Conservation (phyloP, 2,113 vertebrate species). For the Cololabis saira region DNA sequence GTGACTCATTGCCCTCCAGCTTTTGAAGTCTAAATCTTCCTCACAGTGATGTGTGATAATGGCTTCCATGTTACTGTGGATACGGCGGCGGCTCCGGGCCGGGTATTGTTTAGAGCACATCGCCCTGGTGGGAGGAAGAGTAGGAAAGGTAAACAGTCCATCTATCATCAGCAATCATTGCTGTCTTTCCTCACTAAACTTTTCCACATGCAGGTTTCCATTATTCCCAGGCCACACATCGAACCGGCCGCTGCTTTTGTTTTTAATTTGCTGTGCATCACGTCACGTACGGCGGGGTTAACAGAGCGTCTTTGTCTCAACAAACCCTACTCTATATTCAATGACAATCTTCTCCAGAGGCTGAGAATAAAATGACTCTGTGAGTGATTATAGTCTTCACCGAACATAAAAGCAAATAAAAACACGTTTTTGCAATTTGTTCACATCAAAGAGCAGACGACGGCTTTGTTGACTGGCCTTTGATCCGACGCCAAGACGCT, state of each 20-base stretch:
- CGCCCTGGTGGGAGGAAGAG: constrained; percentile 53
- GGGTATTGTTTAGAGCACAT: constrained; percentile 54
- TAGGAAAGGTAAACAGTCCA: constrained; percentile 50
- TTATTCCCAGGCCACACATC: constrained; percentile 24
- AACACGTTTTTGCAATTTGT: constrained; percentile 36
- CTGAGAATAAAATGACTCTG: constrained; percentile 13
- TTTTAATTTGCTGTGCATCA: neutral
- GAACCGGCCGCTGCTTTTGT: neutral
- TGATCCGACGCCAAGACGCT: constrained; percentile 28
- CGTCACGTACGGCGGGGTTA: neutral
- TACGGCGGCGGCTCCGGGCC: constrained; percentile 50
- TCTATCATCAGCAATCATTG: constrained; percentile 32
- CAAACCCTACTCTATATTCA: neutral
- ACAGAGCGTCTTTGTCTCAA: constrained; percentile 8
- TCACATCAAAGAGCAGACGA: constrained; percentile 25
- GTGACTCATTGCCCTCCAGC: constrained; percentile 65
- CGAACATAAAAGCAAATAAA: constrained; percentile 27
- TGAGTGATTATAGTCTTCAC: constrained; percentile 15
- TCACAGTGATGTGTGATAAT: constrained; percentile 66
- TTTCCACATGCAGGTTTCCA: constrained; percentile 19
- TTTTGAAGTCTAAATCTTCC: constrained; percentile 62
- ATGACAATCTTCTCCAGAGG: neutral
- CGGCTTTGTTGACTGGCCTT: constrained; percentile 23
- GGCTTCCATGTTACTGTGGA: constrained; percentile 63
- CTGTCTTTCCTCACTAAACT: constrained; percentile 17